phyloP scores from a whole-genome alignment of 1,140 invertebrate genomes.

The Polypedilum pembai region DNA sequence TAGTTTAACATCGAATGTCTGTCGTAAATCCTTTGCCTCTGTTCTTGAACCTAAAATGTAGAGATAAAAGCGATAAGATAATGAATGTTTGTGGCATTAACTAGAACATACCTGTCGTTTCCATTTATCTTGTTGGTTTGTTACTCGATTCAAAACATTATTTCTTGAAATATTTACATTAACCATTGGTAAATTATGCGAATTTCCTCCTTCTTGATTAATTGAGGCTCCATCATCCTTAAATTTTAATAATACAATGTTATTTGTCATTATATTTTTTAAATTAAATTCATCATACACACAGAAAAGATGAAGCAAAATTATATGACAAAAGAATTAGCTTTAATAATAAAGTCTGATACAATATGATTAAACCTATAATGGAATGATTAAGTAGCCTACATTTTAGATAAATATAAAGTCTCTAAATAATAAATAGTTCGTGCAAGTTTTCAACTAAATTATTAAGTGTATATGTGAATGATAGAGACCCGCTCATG shows the following conservation, averaged over 20 bases:
- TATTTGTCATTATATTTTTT: background rate
- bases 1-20: slow-evolving; percentile 96
- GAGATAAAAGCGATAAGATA: background rate
- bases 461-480: background rate
- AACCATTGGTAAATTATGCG: slow-evolving; percentile 42
- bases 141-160: slow-evolving; percentile 88
- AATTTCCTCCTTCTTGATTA: background rate
- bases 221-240: slow-evolving; percentile 52
- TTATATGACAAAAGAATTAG: background rate
- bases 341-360: background rate
- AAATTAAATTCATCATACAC: slow-evolving; percentile 30
- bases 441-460: background rate
- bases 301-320: slow-evolving; percentile 33
- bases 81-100: background rate
- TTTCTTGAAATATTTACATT: slow-evolving; percentile 53
- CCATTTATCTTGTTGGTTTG: slow-evolving; percentile 95
- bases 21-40: slow-evolving; percentile 94
- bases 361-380: no score
- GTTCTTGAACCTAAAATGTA: slow-evolving; percentile 51
- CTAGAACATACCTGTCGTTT: slow-evolving; percentile 77
- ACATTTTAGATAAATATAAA: background rate
- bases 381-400: no score
- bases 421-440: background rate
- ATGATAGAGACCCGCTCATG: no score
- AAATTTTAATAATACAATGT: slow-evolving; percentile 30